Percentiles rank a stretch among this genome's conserved stretches.
Evolutionary conservation across 2,888 invertebrate species (phyloP).

Genomic region (Eumacrocentrus americanus): DNA sequence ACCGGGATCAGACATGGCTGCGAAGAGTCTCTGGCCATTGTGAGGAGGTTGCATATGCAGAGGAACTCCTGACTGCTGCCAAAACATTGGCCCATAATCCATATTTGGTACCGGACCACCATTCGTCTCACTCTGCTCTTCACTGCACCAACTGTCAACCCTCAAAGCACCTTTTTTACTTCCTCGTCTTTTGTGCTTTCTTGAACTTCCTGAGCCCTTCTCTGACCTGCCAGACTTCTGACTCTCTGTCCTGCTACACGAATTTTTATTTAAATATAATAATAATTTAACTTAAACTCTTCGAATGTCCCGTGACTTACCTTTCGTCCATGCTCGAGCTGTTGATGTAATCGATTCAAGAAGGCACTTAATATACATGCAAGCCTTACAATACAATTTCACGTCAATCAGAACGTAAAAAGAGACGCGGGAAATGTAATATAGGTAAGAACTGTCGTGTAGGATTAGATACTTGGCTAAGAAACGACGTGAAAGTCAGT

Average conservation of each 20-base stretch:
- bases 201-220: constrained; percentile 33
- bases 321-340: constrained; percentile 21
- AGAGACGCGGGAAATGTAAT: neutral
- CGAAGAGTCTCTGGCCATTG: constrained; percentile 63
- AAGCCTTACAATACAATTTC: neutral
- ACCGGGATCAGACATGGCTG: constrained; percentile 62
- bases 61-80: constrained; percentile 44
- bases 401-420: neutral
- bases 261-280: neutral
- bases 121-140: constrained; percentile 33
- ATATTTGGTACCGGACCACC: constrained; percentile 35
- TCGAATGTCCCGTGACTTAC: constrained; percentile 16
- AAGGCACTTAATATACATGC: constrained; percentile 15
- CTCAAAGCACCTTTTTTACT: constrained; percentile 28
- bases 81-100: constrained; percentile 49
- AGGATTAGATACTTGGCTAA: neutral
- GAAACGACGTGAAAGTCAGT: neutral
- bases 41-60: constrained; percentile 37
- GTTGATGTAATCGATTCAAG: constrained; percentile 11
- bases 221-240: constrained; percentile 32
- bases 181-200: constrained; percentile 43
- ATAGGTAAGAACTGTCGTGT: neutral
- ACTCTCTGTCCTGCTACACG: constrained; percentile 34
- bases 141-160: constrained; percentile 37
- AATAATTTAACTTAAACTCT: neutral